phyloP scores from a whole-genome alignment of 2,888 invertebrate genomes.

The Dilophus febrilis region DNA sequence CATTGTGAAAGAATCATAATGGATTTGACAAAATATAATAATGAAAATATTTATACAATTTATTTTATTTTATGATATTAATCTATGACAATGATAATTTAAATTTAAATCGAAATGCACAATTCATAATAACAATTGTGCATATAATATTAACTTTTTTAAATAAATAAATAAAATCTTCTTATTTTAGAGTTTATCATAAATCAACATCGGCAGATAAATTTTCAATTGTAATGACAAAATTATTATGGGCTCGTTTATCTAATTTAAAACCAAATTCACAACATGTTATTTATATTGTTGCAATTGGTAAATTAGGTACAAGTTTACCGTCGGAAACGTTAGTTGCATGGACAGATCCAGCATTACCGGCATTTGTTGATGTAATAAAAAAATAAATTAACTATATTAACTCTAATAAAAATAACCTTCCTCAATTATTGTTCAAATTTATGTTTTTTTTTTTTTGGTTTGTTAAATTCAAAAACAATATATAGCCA shows the following conservation, averaged over 20 bases:
- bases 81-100: no score
- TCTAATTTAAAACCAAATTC: slow-evolving; percentile 60
- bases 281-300: slow-evolving; percentile 64
- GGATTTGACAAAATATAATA: no score
- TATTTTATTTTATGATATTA: no score
- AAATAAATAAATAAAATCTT: no score
- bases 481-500: slow-evolving; percentile 42
- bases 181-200: slow-evolving; percentile 56
- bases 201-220: slow-evolving; percentile 46
- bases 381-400: no score
- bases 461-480: no score
- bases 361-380: slow-evolving; percentile 71
- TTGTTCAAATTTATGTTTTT: neutral
- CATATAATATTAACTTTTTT: no score
- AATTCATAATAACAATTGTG: no score
- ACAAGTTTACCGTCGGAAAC: slow-evolving; percentile 66
- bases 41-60: no score
- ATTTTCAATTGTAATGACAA: slow-evolving; percentile 43
- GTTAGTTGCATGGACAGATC: slow-evolving; percentile 72
- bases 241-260: slow-evolving; percentile 52
- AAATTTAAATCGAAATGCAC: no score
- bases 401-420: neutral
- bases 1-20: no score
- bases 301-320: slow-evolving; percentile 49
- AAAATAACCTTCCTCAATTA: neutral